Evolutionary conservation across 2,888 invertebrate genomes (phyloP), one percentile per base, ranked within the genome.

Genomic region (Pyrrhia umbra): DNA sequence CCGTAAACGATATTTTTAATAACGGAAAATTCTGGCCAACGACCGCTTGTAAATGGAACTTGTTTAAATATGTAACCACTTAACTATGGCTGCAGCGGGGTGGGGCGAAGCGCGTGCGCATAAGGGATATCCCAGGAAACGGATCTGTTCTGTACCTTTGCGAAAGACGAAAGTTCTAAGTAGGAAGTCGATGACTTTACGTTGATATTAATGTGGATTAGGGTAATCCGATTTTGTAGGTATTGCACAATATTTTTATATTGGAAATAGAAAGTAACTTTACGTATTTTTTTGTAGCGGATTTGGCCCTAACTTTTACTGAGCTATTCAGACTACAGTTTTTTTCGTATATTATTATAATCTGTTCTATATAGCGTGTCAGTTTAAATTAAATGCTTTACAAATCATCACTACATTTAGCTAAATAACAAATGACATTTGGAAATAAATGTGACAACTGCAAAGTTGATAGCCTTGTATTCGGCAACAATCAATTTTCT

Each of bases 91-190:
- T 79, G 84, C 71, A 75, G 67, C 79, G 70, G 85, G 86, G 89
- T 88, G 90, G 91, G 91, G 89, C 86, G 87, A 77, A 68, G 71
- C 76, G 77, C 78, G 80, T 77, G 80, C 79, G 82, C 82, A 77
- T 77, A 83, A 84, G 90, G 90, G 88, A 84, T 85, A 87, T 77
- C 91, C 86, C 90, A 93, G 92, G 92, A 94, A 94, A 92, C 88
- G 84, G 85, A 87, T 88, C 85, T 89, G 81, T 42, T 13, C 51
- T 27, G 70, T 82, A 80, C 82, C 84, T 88, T 87, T 87, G 83
- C 86, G 87, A 92, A 91, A 92, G 90, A 85, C 89, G 88, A 93
- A 93, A 92, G 87, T 92, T 92, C 92, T 93, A 91, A 90, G 86
- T 89, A 90, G 90, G 90, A 90, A 92, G 89, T 90, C 72, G 75